phyloP scores from a whole-genome alignment of 2,888 invertebrate species.

The Scaptomyza parva region DNA sequence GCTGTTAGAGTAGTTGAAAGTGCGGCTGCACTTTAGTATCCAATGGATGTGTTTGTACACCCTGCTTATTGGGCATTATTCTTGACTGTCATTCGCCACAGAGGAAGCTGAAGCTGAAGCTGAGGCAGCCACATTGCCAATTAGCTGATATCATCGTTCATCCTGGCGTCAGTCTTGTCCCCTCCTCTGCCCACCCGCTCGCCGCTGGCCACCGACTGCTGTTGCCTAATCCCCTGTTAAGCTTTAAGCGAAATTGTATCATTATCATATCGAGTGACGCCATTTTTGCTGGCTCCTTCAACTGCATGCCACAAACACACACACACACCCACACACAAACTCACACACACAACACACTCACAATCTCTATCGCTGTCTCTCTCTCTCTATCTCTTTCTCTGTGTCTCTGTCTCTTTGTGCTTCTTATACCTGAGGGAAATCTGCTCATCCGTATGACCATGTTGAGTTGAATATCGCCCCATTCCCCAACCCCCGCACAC shows the following conservation, averaged over 20 bases:
- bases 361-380: neutral
- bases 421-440: constrained; percentile 72
- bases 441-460: constrained; percentile 43
- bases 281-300: constrained; percentile 52
- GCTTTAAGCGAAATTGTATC: constrained; percentile 77
- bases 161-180: constrained; percentile 26
- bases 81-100: constrained; percentile 25
- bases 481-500: neutral
- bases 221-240: constrained; percentile 69
- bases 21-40: constrained; percentile 30
- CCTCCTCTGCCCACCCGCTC: too few species aligned
- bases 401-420: neutral
- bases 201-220: too few species aligned
- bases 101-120: neutral
- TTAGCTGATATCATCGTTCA: constrained; percentile 75
- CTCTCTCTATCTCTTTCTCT: too few species aligned
- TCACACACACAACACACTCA: too few species aligned
- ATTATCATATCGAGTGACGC: constrained; percentile 75
- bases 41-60: constrained; percentile 2
- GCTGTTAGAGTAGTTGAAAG: neutral
- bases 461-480: constrained; percentile 25
- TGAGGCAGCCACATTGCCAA: constrained; percentile 55
- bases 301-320: constrained; percentile 16
- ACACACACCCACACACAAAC: too few species aligned
- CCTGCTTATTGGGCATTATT: constrained; percentile 56